Percentiles rank a stretch among this genome's conserved stretches.
Evolutionary conservation across 2,888 invertebrate genomes (phyloP).

Genomic region (Cephonodes hylas): DNA sequence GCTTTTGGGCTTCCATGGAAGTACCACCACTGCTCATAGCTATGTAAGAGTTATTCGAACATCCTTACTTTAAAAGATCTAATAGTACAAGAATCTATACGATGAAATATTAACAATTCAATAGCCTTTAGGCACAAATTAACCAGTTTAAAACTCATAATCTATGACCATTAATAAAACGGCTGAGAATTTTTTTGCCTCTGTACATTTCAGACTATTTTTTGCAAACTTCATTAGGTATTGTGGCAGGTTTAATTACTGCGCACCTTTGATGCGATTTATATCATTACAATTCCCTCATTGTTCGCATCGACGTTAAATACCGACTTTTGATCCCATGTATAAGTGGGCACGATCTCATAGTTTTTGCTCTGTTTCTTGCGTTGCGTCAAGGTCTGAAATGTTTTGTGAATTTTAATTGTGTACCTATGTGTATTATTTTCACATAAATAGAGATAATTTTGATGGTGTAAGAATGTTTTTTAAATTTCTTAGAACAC

Average conservation of each 20-base stretch:
- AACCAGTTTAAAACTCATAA: not conserved
- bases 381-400: not conserved
- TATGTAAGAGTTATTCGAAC: too few relatives aligned
- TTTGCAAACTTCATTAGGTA: slow-evolving; percentile 65
- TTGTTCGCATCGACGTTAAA: slow-evolving; percentile 21
- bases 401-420: not conserved
- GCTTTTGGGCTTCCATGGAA: too few relatives aligned
- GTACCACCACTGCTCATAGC: too few relatives aligned
- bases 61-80: not conserved
- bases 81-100: not conserved
- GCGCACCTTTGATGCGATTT: slow-evolving; percentile 25
- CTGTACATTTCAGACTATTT: slow-evolving; percentile 41
- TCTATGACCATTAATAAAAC: not conserved
- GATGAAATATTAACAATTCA: not conserved
- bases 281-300: slow-evolving; percentile 34
- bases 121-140: not conserved
- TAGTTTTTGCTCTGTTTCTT: not conserved
- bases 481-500: too few relatives aligned
- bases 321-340: not conserved
- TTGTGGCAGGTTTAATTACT: slow-evolving; percentile 64
- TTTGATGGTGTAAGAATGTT: too few relatives aligned
- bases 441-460: not conserved
- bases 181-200: not conserved
- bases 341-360: not conserved
- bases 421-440: not conserved